Evolutionary conservation across 2,888 invertebrate species (phyloP), one percentile per base, ranked within the genome.

Genomic region (Protophormia terraenovae): DNA sequence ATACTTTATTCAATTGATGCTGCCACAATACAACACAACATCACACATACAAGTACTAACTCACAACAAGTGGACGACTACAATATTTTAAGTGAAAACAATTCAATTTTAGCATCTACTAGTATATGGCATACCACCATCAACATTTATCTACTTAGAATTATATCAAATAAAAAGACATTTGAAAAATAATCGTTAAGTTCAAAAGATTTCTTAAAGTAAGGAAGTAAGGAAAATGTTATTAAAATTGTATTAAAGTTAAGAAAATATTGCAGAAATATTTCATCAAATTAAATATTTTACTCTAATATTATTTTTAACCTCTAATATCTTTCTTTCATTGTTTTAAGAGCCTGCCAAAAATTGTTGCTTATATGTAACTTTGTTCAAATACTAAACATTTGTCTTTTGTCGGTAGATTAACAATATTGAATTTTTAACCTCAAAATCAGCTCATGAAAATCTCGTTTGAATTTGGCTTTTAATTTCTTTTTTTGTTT

Each of bases 361-460:
- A 75, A 64, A 32, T 78, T 53, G 67, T 35, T 78, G 55, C 41
- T 38, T 58, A 29, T 47, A n/a, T n/a, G n/a, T n/a, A n/a, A n/a
- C 41, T 66, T 24, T n/a, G 53, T 38, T 22, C 14, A 38, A 62
- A 38, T 50, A 22, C 16, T 38, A 69, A 75, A 45, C 32, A 60
- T 62, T 45, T 64, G 32, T 12, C 67, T 73, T 62, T 41, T 75
- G 67, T 69, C 53, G 50, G 35, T 24, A 14, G 73, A 66, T 67
- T 78, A 67, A 78, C 24, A 58, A 60, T 78, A 78, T 78, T 83
- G 67, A 83, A 78, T 78, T 78, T 67, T 83, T 78, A 78, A 78
- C 73, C 83, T 60, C 78, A 78, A 73, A 80, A 78, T 78, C 72
- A 60, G 78, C 64, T 55, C 64, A 55, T 66, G 72, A 45, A 72